Base-by-base conservation (phyloP, 1,140 invertebrate genomes). In the Chironomus tepperi region DNA sequence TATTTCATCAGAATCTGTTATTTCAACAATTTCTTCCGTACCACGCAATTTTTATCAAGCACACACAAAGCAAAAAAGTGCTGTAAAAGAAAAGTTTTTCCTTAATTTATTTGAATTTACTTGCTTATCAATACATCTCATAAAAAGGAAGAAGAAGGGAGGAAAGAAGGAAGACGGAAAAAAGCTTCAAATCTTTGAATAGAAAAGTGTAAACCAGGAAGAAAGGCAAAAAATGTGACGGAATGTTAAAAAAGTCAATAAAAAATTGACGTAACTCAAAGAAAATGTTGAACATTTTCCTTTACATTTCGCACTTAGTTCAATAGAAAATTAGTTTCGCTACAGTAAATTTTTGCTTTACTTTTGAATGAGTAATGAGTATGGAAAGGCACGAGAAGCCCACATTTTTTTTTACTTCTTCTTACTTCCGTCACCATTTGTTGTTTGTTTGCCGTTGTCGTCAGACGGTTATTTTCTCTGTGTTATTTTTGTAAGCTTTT, bases 281-380 rank as follows among this genome's bases (percentile, higher is more conserved):
- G 5, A 34, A 34, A 34, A 34, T 34, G 24, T 34, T 34, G 1
- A 2, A 34, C 24, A n/a, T 34, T 34, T 34, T 34, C 24, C 24
- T 34, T 34, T 34, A 34, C 24, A 34, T 34, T 34, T 34, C 24
- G 24, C 24, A 34, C 24, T 34, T 34, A 47, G n/a, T 57, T 15
- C 47, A 57, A 57, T 57, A 57, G 47, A 57, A 57, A 57, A 57
- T 57, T n/a, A 57, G 47, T 57, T n/a, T 57, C 47, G 47, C 47
- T 57, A 57, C 47, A 57, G 47, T 57, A n/a, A 57, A 57, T 57
- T n/a, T 57, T 57, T 57, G 5, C 47, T 57, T n/a, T n/a, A n/a
- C n/a, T n/a, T n/a, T 57, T 57, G 47, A 57, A 57, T 57, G 47
- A 57, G 47, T 57, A 57, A 57, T 57, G 47, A 57, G 47, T 57